Evolutionary conservation across 2,113 vertebrate genomes (phyloP).

Genomic region (Phylloscopus whistleri): DNA sequence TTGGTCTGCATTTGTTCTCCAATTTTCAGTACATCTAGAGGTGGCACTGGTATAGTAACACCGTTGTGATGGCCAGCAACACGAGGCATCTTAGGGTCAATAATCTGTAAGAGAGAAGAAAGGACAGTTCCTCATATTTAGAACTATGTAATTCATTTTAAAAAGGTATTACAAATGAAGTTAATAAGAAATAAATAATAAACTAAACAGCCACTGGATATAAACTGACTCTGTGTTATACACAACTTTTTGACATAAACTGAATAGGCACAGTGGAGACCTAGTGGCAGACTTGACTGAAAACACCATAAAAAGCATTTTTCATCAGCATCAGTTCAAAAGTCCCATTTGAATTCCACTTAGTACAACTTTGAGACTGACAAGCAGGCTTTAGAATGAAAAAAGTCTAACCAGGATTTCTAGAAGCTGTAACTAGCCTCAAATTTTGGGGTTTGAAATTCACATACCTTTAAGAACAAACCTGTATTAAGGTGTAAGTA

Average conservation of each 20-base stretch:
- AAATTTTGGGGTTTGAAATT: not conserved
- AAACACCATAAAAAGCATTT: not conserved
- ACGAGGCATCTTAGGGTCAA: conserved; percentile 97
- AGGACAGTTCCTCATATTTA: not conserved
- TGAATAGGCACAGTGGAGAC: not conserved
- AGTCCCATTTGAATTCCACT: not conserved
- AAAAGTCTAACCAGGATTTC: not conserved
- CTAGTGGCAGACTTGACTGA: not conserved
- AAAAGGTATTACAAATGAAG: not conserved
- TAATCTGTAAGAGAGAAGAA: conserved; percentile 78
- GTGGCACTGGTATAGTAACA: conserved; percentile 93
- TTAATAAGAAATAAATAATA: not conserved
- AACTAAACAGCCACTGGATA: not conserved
- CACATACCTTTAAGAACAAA: not conserved
- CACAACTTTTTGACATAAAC: not conserved
- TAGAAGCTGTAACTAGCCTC: not conserved
- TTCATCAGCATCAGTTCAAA: accelerated
- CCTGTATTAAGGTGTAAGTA: not conserved
- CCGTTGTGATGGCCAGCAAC: conserved; percentile 95
- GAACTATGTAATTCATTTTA: not conserved
- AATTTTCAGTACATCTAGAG: conserved; percentile 90
- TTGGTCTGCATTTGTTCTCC: conserved; percentile 99
- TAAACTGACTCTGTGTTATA: not conserved
- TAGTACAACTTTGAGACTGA: not conserved
- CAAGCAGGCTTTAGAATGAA: not conserved